These are phyloP conservation scores for Xestia ashworthii DNA, from an alignment of 2,888 invertebrate species.

Conservation along the genomic window DNA sequence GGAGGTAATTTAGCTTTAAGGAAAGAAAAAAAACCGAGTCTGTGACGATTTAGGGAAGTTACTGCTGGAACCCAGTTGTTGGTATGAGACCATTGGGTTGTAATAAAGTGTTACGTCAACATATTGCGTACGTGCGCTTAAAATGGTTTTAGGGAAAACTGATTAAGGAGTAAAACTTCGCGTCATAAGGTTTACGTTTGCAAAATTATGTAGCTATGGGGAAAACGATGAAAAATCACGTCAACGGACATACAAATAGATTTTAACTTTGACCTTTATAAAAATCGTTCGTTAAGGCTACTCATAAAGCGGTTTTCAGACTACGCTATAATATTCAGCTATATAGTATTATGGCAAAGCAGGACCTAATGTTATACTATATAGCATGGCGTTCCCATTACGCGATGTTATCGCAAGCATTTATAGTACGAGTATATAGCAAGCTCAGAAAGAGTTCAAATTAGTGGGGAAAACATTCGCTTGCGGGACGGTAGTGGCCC, in stretches of 20 bases:
- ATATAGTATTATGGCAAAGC: too few species aligned
- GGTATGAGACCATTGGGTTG: neutral
- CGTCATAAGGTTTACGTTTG: neutral
- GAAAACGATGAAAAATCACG: neutral
- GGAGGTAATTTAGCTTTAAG: neutral
- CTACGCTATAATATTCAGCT: too few species aligned
- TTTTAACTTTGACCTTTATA: neutral
- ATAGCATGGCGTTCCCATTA: too few species aligned
- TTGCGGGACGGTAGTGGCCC: too few species aligned
- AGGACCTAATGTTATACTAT: too few species aligned
- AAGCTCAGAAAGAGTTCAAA: too few species aligned
- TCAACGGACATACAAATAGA: neutral
- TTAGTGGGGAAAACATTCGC: too few species aligned
- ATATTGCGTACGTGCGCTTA: neutral
- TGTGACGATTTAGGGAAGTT: constrained; percentile 11
- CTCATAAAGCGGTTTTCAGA: too few species aligned
- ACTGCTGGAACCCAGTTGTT: neutral
- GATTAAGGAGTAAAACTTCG: neutral
- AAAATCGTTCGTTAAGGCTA: too few species aligned
- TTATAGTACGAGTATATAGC: too few species aligned
- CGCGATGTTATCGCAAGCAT: too few species aligned
- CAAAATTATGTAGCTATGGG: neutral
- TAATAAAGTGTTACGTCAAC: neutral
- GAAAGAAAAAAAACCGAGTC: neutral
- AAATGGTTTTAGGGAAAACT: neutral